Percentiles rank a stretch among this genome's conserved stretches.
These are phyloP conservation scores for Liparis tanakae DNA, from an alignment of 2,797 vertebrate species.

Conservation along the genomic window DNA sequence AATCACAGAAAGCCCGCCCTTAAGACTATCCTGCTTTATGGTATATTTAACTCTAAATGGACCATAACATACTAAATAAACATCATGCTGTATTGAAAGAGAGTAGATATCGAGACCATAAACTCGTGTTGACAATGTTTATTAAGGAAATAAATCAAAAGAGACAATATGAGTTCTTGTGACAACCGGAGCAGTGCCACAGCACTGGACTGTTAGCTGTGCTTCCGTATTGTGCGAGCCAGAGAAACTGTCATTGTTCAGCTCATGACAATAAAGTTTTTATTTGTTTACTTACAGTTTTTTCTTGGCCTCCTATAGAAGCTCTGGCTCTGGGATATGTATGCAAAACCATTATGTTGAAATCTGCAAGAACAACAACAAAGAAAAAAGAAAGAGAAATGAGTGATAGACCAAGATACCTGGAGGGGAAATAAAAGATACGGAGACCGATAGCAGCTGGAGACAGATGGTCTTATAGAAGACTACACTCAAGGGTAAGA, in stretches of 20 bases:
- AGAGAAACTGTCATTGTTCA: background rate
- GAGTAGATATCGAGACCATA: no score
- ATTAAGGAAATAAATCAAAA: no score
- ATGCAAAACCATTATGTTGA: constrained; percentile 4
- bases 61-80: no score
- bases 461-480: constrained; percentile 17
- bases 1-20: no score
- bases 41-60: no score
- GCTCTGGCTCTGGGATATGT: background rate
- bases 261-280: background rate
- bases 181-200: no score
- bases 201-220: background rate
- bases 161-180: no score
- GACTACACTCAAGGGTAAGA: constrained; percentile 25
- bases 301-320: background rate
- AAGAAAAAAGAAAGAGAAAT: background rate
- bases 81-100: no score
- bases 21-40: no score
- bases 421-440: constrained; percentile 1
- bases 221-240: background rate
- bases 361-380: constrained; percentile 7
- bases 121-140: no score
- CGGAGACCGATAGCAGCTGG: background rate
- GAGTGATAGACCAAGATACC: background rate
- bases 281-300: background rate